These are phyloP conservation scores for Rhagium mordax DNA, from an alignment of 2,888 invertebrate genomes.

Conservation along the genomic window DNA sequence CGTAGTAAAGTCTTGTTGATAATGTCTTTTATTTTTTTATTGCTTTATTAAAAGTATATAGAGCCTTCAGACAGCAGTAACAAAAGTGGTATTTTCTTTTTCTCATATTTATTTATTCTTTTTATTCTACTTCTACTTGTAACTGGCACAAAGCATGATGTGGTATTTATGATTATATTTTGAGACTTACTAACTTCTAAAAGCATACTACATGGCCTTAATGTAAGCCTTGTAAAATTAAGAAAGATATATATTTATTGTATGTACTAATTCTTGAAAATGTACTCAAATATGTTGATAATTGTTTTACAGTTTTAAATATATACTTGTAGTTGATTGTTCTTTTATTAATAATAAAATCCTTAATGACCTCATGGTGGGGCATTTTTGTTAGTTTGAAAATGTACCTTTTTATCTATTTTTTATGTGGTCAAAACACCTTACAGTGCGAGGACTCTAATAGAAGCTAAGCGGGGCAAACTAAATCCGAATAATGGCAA, in stretches of 20 bases:
- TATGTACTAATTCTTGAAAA: conserved; percentile 12
- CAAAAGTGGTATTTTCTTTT: background rate
- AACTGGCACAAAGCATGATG: conserved; percentile 22
- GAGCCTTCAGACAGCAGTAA: background rate
- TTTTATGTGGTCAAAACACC: too few relatives aligned
- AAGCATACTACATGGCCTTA: conserved; percentile 10
- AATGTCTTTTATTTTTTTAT: conserved; percentile 10
- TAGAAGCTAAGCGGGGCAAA: too few relatives aligned
- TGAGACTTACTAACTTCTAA: background rate
- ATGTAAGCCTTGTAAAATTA: conserved; percentile 10
- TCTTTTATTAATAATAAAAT: conserved; percentile 13
- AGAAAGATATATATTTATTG: conserved; percentile 1
- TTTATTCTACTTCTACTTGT: background rate
- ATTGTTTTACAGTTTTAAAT: background rate
- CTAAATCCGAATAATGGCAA: too few relatives aligned
- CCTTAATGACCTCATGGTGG: background rate
- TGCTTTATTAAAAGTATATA: conserved; percentile 7
- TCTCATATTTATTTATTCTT: background rate
- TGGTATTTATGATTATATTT: conserved; percentile 5
- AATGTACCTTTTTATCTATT: too few relatives aligned
- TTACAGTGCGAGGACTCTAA: too few relatives aligned
- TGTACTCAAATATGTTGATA: conserved; percentile 7
- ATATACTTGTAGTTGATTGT: conserved; percentile 4
- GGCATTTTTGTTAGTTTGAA: background rate
- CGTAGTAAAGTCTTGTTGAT: too few relatives aligned